Evolutionary conservation across 1,140 invertebrate species (phyloP).

Genomic region (Drosophila repletoides): DNA sequence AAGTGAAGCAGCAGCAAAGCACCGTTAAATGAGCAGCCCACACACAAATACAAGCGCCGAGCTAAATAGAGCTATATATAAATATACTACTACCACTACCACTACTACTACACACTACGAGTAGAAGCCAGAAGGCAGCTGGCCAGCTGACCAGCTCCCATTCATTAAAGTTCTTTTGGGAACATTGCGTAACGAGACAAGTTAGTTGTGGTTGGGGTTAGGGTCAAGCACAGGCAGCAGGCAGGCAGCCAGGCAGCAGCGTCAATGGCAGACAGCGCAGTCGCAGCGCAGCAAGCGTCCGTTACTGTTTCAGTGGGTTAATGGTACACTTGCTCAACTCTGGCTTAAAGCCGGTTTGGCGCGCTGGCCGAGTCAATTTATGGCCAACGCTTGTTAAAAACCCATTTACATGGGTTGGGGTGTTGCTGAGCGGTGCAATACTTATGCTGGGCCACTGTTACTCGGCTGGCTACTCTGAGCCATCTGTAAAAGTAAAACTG

Average conservation of each 20-base stretch:
- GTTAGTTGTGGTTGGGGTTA: constrained; percentile 29
- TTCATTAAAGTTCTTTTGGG: constrained; percentile 52
- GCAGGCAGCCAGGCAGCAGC: background rate
- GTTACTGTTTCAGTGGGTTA: constrained; percentile 81
- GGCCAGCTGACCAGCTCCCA: constrained; percentile 11
- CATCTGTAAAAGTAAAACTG: constrained; percentile 76
- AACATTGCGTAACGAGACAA: constrained; percentile 45
- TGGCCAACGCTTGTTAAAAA: constrained; percentile 71
- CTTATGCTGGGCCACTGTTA: background rate
- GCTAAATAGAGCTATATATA: no score
- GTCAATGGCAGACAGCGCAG: background rate
- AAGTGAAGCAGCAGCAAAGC: constrained; percentile 35
- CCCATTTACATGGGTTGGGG: constrained; percentile 71
- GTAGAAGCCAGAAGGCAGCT: no score
- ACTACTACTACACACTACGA: background rate
- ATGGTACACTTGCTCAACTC: constrained; percentile 76
- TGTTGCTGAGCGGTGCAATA: background rate
- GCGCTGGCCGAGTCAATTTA: constrained; percentile 53
- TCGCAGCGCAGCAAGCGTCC: constrained; percentile 33
- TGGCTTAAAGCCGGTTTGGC: constrained; percentile 37
- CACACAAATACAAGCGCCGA: constrained; percentile 5
- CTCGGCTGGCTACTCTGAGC: constrained; percentile 16
- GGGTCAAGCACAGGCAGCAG: constrained; percentile 27
- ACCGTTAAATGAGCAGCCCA: constrained; percentile 41
- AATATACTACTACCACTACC: no score